Base-by-base conservation (phyloP, 2,888 invertebrate species). In the Microctonus brassicae region DNA sequence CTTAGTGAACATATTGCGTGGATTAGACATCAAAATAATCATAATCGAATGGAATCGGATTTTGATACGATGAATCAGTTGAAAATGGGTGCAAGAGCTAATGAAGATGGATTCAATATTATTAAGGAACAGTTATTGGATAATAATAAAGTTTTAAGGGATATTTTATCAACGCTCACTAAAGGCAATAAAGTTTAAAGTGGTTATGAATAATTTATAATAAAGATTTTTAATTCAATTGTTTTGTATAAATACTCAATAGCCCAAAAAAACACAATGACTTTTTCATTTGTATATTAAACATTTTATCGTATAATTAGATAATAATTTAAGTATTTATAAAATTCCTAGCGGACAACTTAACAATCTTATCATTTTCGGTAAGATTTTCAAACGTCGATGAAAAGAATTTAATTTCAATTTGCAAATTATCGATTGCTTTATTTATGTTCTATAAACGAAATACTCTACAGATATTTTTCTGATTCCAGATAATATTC, bases 401-500 rank as follows among this genome's bases (percentile, higher is more conserved):
- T 13, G 13, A 55, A 24, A 22, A 9, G n/a, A 55, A 55, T 55
- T 24, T 55, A 1, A 22, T 55, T 22, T 10, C 2, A 55, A n/a
- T 3, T 22, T 9, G 2, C 5, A 4, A 22, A 53, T 22, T 22
- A 22, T 53, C 22, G 11, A 20, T 22, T 53, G 7, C 29, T 5
- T 1, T 20, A 9, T 47, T 47, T 20, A 6, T 17, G 17, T 0
- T 2, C 7, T 24, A 29, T 29, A 29, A 29, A 29, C 3, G 7
- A 29, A 29, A 29, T 29, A 47, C 9, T 47, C 3, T 47, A 47
- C 4, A 47, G 5, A 53, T 62, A 42, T 62, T 68, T 17, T 42
- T 73, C 75, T 77, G 75, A 76, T 89, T 89, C 68, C 86, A 94
- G 94, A 77, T 95, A 13, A 86, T 97, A 80, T 96, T 95, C 84